Evolutionary conservation across 2,888 invertebrate genomes (phyloP), one percentile per base, ranked within the genome.

Genomic region (Luperina nickerlii): DNA sequence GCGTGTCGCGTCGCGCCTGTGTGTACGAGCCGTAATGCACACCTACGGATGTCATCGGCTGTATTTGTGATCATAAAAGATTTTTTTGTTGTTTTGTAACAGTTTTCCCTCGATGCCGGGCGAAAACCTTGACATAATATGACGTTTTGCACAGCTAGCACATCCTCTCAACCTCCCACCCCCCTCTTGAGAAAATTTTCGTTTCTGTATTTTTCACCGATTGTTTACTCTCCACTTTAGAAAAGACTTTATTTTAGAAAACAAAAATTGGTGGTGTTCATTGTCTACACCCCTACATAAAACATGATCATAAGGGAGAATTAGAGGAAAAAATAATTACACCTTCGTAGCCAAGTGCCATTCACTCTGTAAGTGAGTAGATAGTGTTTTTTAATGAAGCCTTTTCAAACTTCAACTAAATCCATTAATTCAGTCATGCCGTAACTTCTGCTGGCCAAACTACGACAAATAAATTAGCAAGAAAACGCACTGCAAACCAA

Each of bases 391-490:
- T 78, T 82, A 78, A 84, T 79, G 51, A 79, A 85, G 79, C 66
- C 62, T 73, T 74, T 81, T 81, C 48, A 74, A 74, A 85, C 51
- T 72, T 67, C 11, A 78, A 79, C 57, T 76, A 76, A 79, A 69
- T 76, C 66, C 69, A 75, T 81, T 78, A 68, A 74, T 62, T 75
- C 77, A 77, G 62, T 75, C 71, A 78, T 71, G 65, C 62, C 48
- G 75, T 65, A 78, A 87, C 76, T 87, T 77, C 32, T 73, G 62
- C 72, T 76, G 24, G 66, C 73, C 76, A 72, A 79, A 75, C 62
- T 75, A 67, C 67, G 51, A 68, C 60, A 75, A 75, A 70, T 87
- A 77, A 87, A 79, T 77, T 84, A 87, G 54, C 69, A 57, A 87
- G 80, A 74, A 87, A 78, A 74, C 69, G 74, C 68, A 78, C 67